A percentile compares a stretch with the other conserved stretches of the same genome.
Conservation (phyloP, 1,140 invertebrate genomes). For the Leptopilina boulardi region DNA sequence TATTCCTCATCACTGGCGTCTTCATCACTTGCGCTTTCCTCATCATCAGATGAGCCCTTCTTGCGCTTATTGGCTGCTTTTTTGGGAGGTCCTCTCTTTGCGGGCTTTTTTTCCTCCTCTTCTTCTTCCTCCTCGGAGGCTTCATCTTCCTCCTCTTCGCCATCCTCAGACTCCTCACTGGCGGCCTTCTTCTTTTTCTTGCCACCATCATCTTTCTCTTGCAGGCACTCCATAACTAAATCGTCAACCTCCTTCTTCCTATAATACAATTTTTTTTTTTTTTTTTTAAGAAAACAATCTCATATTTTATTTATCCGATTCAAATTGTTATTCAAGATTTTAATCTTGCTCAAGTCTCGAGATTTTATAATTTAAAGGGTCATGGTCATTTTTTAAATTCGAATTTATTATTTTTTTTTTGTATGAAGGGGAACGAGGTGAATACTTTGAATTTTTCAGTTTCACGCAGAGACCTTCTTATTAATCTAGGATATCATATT, state of each 20-base stretch:
- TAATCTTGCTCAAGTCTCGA: not conserved
- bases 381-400: not conserved
- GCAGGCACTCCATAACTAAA: slow-evolving; percentile 86
- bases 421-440: slow-evolving; percentile 74
- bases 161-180: slow-evolving; percentile 78
- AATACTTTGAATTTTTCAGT: slow-evolving; percentile 52
- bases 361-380: not conserved
- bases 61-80: slow-evolving; percentile 76
- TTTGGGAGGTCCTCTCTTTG: slow-evolving; percentile 77
- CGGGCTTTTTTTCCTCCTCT: slow-evolving; percentile 79
- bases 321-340: no score
- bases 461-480: slow-evolving; percentile 69
- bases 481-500: slow-evolving; percentile 67
- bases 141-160: slow-evolving; percentile 80
- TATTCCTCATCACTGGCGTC: slow-evolving; percentile 83
- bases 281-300: not conserved
- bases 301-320: slow-evolving; percentile 6
- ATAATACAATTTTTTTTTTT: slow-evolving; percentile 29
- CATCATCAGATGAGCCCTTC: slow-evolving; percentile 79
- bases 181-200: slow-evolving; percentile 76
- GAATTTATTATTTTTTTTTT: slow-evolving; percentile 37
- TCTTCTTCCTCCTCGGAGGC: slow-evolving; percentile 80
- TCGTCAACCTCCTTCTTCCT: slow-evolving; percentile 91
- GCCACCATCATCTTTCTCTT: slow-evolving; percentile 78
- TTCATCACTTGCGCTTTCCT: slow-evolving; percentile 80